Conservation (phyloP, 2,797 vertebrate genomes). For the Coendou prehensilis region DNA sequence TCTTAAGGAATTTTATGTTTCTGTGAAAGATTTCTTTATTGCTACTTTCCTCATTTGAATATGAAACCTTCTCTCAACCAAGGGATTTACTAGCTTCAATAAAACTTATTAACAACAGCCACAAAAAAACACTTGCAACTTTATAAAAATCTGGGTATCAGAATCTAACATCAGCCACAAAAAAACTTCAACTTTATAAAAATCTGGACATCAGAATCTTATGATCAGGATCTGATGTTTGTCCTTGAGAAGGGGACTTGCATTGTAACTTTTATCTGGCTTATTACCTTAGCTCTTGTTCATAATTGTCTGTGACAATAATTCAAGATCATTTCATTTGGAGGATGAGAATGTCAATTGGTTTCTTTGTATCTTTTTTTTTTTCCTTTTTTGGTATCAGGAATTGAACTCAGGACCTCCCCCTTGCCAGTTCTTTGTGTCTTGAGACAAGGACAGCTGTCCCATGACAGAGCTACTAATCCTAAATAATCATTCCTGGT, state of each 20-base stretch:
- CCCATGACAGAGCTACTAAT: not conserved
- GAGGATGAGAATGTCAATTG: conserved; percentile 29
- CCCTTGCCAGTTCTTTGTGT: not conserved
- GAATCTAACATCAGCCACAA: not conserved
- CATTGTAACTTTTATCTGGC: not conserved
- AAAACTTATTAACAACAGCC: conserved; percentile 64
- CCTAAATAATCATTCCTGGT: conserved; percentile 31
- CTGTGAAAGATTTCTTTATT: conserved; percentile 53
- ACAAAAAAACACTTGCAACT: not conserved
- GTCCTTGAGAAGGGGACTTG: conserved; percentile 44
- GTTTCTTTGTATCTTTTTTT: conserved; percentile 15
- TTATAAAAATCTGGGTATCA: conserved; percentile 44
- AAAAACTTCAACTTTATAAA: conserved; percentile 21
- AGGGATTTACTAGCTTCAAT: not conserved
- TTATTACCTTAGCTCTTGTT: not conserved
- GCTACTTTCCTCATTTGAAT: conserved; percentile 55
- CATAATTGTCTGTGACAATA: not conserved
- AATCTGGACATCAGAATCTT: conserved; percentile 32
- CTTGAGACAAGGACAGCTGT: conserved; percentile 26
- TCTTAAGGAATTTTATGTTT: conserved; percentile 40
- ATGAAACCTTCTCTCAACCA: conserved; percentile 50
- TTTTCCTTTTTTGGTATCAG: too few species aligned
- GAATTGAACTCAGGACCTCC: too few species aligned
- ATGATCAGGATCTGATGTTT: not conserved
- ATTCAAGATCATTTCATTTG: conserved; percentile 20